A percentile compares a stretch with the other conserved stretches of the same genome.
These are phyloP conservation scores for Drosophila suboccidentalis DNA, from an alignment of 2,888 invertebrate genomes.

Conservation along the genomic window DNA sequence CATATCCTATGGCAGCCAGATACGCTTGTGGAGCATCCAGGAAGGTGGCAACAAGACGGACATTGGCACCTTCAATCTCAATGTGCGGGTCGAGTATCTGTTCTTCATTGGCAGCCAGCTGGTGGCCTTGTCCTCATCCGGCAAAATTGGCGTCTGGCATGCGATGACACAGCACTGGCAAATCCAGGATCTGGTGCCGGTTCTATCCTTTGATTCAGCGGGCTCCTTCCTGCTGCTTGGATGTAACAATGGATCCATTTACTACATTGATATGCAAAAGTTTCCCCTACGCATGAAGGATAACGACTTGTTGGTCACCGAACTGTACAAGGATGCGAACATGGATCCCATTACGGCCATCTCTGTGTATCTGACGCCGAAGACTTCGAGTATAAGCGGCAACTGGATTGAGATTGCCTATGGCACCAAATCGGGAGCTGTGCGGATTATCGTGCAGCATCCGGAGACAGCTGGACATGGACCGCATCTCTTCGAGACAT, in stretches of 20 bases:
- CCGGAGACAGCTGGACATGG: conserved; percentile 99
- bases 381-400: conserved; percentile 98
- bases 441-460: conserved; percentile 98
- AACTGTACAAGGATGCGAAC: conserved; percentile 97
- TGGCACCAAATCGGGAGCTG: conserved; percentile 97
- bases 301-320: conserved; percentile 98
- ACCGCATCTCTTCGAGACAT: conserved; percentile 98
- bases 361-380: conserved; percentile 99
- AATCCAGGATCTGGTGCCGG: conserved; percentile 97
- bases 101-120: conserved; percentile 99
- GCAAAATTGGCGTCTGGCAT: conserved; percentile 99
- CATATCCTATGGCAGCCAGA: conserved; percentile 91
- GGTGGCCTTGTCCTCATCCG: conserved; percentile 96
- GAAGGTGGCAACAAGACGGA: conserved; percentile 91
- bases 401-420: conserved; percentile 99
- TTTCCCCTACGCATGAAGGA: conserved; percentile 99
- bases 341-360: conserved; percentile 98
- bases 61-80: conserved; percentile 95
- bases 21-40: conserved; percentile 92
- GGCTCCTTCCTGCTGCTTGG: conserved; percentile 98
- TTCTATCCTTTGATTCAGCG: conserved; percentile 98
- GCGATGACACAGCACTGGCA: conserved; percentile 99
- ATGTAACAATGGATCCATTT: conserved; percentile 98
- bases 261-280: conserved; percentile 99
- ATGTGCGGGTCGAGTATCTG: conserved; percentile 96